phyloP scores from a whole-genome alignment of 2,888 invertebrate genomes.

The Brenthis ino region DNA sequence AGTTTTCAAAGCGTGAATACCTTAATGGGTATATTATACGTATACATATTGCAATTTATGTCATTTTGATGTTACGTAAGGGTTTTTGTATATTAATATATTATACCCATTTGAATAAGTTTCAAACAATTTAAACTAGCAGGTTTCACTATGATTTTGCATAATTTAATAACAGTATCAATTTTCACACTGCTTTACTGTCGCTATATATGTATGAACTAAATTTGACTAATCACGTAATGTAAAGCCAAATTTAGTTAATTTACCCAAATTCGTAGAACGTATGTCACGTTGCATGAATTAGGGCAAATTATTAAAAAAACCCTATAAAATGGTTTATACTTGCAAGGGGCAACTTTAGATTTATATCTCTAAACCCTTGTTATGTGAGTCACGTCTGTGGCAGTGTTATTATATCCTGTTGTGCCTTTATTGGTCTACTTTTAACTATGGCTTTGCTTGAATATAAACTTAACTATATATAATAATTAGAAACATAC shows the following conservation, averaged over 20 bases:
- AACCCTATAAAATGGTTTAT: conserved; percentile 8
- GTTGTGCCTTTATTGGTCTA: conserved; percentile 5
- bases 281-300: not conserved
- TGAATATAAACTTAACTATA: conserved; percentile 2
- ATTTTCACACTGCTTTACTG: too few species aligned
- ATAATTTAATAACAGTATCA: too few species aligned
- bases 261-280: not conserved
- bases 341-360: conserved; percentile 9
- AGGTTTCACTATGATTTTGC: too few species aligned
- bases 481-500: not conserved
- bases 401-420: conserved; percentile 10
- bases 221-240: too few species aligned
- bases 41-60: too few species aligned
- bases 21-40: not conserved
- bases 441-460: conserved; percentile 17
- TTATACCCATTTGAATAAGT: too few species aligned
- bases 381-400: conserved; percentile 20
- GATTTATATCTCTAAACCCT: conserved; percentile 13
- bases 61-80: too few species aligned
- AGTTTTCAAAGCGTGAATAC: not conserved
- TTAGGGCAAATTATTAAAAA: conserved; percentile 8
- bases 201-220: too few species aligned
- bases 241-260: not conserved
- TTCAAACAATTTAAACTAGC: too few species aligned
- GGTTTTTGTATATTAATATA: too few species aligned